These are phyloP conservation scores for Pterobdella sp. DNA, from an alignment of 2,888 invertebrate genomes.

Conservation along the genomic window DNA sequence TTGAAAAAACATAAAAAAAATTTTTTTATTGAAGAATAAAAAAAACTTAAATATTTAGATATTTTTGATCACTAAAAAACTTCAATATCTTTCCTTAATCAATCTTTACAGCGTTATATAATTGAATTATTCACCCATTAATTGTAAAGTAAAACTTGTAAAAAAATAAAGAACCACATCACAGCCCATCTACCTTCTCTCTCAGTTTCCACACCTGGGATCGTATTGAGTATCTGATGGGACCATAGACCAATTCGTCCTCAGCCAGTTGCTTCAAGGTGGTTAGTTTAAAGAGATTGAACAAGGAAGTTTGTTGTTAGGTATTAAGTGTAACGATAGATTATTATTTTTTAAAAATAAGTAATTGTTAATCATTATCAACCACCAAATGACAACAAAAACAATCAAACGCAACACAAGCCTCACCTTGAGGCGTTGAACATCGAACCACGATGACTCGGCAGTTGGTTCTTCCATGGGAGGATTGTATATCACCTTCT, in stretches of 20 bases:
- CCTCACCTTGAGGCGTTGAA: conserved; percentile 43
- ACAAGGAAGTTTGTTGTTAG: neutral
- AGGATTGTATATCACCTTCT: conserved; percentile 45
- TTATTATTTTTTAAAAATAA: neutral
- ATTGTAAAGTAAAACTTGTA: neutral
- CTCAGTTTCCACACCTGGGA: neutral
- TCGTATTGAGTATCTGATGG: neutral
- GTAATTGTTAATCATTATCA: neutral
- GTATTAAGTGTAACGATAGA: neutral
- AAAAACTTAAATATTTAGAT: too few species aligned
- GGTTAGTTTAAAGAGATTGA: neutral
- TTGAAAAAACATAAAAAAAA: too few species aligned
- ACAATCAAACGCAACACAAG: neutral
- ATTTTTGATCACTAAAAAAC: too few species aligned
- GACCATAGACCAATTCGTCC: neutral
- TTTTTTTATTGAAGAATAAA: too few species aligned
- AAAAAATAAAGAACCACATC: neutral
- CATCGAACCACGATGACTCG: conserved; percentile 49
- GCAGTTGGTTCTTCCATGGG: conserved; percentile 43
- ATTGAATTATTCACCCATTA: too few species aligned
- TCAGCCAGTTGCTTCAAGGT: neutral
- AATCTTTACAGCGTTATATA: too few species aligned
- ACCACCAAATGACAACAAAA: neutral
- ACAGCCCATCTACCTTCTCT: neutral
- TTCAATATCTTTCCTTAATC: too few species aligned